phyloP scores from a whole-genome alignment of 1,140 invertebrate genomes.

The Asobara japonica region DNA sequence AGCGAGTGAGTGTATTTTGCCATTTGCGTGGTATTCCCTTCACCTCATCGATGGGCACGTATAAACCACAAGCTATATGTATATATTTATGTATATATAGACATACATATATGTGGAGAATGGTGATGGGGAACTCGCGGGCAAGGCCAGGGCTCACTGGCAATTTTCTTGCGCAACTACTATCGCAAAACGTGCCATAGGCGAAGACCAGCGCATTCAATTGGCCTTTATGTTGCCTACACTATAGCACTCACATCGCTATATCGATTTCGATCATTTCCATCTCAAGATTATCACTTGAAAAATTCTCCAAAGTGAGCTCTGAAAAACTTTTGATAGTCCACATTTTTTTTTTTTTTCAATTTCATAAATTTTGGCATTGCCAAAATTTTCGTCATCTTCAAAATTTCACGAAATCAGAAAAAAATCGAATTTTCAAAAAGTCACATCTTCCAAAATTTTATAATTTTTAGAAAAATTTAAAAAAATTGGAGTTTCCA shows the following conservation, averaged over 20 bases:
- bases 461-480: no score
- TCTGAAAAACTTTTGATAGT: no score
- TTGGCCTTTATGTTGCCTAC: not conserved
- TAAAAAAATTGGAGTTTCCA: no score
- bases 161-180: conserved; percentile 58
- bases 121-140: conserved; percentile 48
- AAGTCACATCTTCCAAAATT: no score
- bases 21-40: not conserved
- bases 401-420: no score
- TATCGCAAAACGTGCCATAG: conserved; percentile 17
- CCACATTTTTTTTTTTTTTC: no score
- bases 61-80: conserved; percentile 12
- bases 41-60: not conserved
- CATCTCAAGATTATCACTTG: conserved; percentile 1
- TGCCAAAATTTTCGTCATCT: no score
- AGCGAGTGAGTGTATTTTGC: no score
- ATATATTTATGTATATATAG: conserved; percentile 38
- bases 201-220: conserved; percentile 17
- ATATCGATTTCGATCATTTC: not conserved
- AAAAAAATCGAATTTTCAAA: no score
- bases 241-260: not conserved
- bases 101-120: no score
- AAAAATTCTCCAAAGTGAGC: no score
- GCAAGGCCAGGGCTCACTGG: conserved; percentile 58
- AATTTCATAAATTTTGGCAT: no score